Conservation (phyloP, 1,140 invertebrate genomes). For the Brachionus paranguensis region DNA sequence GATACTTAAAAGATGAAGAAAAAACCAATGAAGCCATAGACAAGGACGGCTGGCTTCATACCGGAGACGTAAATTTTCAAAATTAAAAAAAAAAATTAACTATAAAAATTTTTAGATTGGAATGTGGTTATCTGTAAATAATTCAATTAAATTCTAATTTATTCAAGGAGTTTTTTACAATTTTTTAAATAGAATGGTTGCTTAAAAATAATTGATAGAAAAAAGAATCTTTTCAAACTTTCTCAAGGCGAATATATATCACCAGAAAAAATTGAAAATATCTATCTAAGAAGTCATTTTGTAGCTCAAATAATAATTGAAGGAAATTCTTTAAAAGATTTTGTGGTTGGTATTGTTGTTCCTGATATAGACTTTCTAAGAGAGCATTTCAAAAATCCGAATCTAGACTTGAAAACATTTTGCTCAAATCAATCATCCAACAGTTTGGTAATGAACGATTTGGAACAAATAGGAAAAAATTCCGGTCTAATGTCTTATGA, state of each 20-base stretch:
- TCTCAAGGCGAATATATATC: constrained; percentile 81
- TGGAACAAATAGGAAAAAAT: not conserved
- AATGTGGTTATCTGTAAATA: constrained; percentile 44
- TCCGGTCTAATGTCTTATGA: not conserved
- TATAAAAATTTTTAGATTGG: constrained; percentile 45
- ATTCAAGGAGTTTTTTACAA: not conserved
- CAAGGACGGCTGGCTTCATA: constrained; percentile 57
- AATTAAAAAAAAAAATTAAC: not conserved
- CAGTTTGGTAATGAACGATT: not conserved
- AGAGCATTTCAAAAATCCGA: not conserved
- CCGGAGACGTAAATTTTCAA: constrained; percentile 50
- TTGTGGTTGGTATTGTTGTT: not conserved
- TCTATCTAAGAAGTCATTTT: constrained; percentile 82
- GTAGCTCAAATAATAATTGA: constrained; percentile 95
- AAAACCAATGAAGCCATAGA: constrained; percentile 56
- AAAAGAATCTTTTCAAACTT: constrained; percentile 93
- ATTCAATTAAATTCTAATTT: not conserved
- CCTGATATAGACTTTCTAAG: not conserved
- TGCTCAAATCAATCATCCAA: not conserved
- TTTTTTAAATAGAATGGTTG: not conserved
- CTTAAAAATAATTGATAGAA: constrained; percentile 87
- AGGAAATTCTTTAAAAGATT: constrained; percentile 75
- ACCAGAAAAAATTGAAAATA: constrained; percentile 96
- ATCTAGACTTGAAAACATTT: not conserved
- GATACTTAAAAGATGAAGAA: constrained; percentile 65